phyloP scores from a whole-genome alignment of 2,888 invertebrate genomes.

The Drosophila peninsularis region DNA sequence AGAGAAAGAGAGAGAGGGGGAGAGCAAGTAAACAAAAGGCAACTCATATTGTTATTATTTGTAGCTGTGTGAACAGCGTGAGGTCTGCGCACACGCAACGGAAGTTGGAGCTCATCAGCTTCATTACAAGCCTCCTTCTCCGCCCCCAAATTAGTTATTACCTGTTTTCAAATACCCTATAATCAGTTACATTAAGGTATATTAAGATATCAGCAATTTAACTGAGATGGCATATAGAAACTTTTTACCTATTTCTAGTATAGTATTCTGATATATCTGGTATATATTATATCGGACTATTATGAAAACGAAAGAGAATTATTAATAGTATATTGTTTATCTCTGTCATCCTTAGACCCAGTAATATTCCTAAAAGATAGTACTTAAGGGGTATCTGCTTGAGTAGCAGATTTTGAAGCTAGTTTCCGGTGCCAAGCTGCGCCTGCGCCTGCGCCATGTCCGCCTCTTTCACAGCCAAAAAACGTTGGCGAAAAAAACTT shows the following conservation, averaged over 20 bases:
- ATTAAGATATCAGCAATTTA: no score
- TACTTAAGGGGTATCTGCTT: constrained; percentile 2
- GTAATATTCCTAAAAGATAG: no score
- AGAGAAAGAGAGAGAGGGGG: neutral
- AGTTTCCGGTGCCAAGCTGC: constrained; percentile 42
- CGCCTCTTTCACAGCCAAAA: constrained; percentile 22
- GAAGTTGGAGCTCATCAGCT: constrained; percentile 29
- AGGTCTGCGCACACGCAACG: constrained; percentile 41
- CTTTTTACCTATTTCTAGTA: no score
- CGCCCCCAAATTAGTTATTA: constrained; percentile 13
- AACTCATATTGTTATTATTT: constrained; percentile 3
- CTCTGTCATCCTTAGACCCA: no score
- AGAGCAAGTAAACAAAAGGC: neutral
- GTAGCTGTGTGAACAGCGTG: constrained; percentile 24
- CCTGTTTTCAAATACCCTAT: constrained; percentile 20
- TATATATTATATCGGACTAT: no score
- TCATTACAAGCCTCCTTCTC: neutral
- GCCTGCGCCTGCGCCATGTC: constrained; percentile 48
- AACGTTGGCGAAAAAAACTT: constrained; percentile 42
- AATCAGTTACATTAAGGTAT: no score
- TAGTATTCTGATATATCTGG: no score
- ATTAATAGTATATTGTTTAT: no score
- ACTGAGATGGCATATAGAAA: no score
- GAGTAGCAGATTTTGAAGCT: neutral
- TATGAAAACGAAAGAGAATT: no score